phyloP scores from a whole-genome alignment of 2,113 vertebrate genomes.

The Hemichromis elongatus region DNA sequence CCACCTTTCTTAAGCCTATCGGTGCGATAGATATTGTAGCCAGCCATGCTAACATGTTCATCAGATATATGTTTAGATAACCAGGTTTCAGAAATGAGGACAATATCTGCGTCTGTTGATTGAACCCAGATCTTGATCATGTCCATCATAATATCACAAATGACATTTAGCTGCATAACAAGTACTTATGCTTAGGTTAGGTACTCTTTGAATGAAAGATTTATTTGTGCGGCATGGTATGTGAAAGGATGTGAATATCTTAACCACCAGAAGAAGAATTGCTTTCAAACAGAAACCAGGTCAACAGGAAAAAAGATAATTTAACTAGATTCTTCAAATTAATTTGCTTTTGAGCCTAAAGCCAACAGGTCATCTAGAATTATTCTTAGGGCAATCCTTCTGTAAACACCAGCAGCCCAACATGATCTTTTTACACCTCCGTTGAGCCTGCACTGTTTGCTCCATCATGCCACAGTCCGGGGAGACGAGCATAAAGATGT shows the following conservation, averaged over 20 bases:
- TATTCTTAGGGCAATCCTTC: neutral
- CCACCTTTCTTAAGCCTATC: too few relatives aligned
- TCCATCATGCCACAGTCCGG: neutral
- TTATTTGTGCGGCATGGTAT: neutral
- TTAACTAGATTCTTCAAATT: neutral
- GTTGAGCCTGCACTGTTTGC: neutral
- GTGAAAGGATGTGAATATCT: neutral
- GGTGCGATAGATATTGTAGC: too few relatives aligned
- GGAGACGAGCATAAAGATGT: neutral
- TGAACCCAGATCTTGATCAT: too few relatives aligned
- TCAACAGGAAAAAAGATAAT: neutral
- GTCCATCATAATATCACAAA: neutral
- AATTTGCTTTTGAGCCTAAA: neutral
- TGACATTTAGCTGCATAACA: neutral
- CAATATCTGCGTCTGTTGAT: too few relatives aligned
- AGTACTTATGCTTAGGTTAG: neutral
- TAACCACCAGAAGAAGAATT: neutral
- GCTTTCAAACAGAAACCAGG: neutral
- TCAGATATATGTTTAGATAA: too few relatives aligned
- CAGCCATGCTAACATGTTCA: too few relatives aligned
- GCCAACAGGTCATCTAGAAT: neutral
- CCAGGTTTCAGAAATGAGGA: too few relatives aligned
- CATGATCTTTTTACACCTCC: neutral
- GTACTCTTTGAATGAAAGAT: neutral
- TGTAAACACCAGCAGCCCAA: neutral